A percentile compares a stretch with the other conserved stretches of the same genome.
Evolutionary conservation across 2,113 vertebrate species (phyloP).

Genomic region (Sylvietta virens): DNA sequence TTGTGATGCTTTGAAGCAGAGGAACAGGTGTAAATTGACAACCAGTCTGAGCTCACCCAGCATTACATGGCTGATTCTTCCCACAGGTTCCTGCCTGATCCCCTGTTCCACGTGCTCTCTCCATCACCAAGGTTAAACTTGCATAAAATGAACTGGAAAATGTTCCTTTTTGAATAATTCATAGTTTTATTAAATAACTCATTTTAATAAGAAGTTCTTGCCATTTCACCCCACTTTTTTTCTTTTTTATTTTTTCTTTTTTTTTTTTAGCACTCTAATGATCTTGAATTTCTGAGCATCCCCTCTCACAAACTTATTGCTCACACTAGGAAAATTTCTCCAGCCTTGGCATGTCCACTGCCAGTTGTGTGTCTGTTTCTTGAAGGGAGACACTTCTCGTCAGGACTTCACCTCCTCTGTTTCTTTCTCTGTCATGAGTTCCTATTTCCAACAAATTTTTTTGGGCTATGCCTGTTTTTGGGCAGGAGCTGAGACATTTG

Average conservation of each 20-base stretch:
- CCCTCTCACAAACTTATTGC: not conserved
- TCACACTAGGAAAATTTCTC: not conserved
- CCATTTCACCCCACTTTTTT: not conserved
- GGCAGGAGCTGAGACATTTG: not conserved
- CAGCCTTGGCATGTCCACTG: not conserved
- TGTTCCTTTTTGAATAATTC: conserved; percentile 1
- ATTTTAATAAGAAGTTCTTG: conserved; percentile 10
- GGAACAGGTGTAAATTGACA: not conserved
- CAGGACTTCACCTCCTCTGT: not conserved
- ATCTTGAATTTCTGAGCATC: not conserved
- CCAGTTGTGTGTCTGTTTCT: not conserved
- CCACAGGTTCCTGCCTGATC: not conserved
- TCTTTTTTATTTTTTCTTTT: not conserved
- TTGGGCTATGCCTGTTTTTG: fast-evolving
- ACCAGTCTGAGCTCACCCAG: not conserved
- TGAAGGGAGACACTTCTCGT: no score
- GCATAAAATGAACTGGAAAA: not conserved
- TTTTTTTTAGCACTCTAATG: not conserved
- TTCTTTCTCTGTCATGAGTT: not conserved
- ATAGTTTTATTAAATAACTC: not conserved
- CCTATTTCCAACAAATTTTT: not conserved
- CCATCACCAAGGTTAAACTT: not conserved
- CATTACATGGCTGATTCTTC: not conserved
- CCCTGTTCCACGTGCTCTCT: not conserved
- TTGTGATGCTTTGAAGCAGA: not conserved